Evolutionary conservation across 2,888 invertebrate species (phyloP).

Genomic region (Abscondita cerata): DNA sequence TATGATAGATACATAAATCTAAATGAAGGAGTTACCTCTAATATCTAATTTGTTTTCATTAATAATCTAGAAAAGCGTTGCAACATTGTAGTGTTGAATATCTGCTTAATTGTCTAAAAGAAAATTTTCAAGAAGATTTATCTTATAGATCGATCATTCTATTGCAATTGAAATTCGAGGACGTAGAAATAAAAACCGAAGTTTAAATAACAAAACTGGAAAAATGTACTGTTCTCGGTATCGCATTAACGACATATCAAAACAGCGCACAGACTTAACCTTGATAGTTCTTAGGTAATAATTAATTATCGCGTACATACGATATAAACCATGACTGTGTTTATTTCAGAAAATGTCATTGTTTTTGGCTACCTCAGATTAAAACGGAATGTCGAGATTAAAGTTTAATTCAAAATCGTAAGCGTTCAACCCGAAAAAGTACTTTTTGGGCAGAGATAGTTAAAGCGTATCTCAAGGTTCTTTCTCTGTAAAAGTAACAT

Average conservation of each 20-base stretch:
- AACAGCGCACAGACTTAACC: conserved; percentile 21
- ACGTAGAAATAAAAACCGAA: conserved; percentile 1
- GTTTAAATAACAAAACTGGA: conserved; percentile 12
- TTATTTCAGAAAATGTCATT: not conserved
- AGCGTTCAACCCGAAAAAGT: conserved; percentile 13
- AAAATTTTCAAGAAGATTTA: not conserved
- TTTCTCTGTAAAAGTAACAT: conserved; percentile 36
- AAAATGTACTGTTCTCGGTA: conserved; percentile 17
- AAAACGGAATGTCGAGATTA: no score
- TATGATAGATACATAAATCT: conserved; percentile 2
- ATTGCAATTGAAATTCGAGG: conserved; percentile 11
- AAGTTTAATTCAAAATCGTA: not conserved
- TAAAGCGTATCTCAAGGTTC: conserved; percentile 33
- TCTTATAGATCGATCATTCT: not conserved
- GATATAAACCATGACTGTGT: conserved; percentile 1
- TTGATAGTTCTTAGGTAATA: conserved; percentile 29
- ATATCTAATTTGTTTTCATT: no score
- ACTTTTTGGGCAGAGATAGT: conserved; percentile 23
- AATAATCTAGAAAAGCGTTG: no score
- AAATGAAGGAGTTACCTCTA: not conserved
- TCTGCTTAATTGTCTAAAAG: no score
- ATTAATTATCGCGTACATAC: conserved; percentile 18
- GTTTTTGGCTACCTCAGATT: not conserved
- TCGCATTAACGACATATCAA: conserved; percentile 17
- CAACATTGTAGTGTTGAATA: no score